These are phyloP conservation scores for Regulus satrapa DNA, from an alignment of 2,113 vertebrate species.

Conservation along the genomic window DNA sequence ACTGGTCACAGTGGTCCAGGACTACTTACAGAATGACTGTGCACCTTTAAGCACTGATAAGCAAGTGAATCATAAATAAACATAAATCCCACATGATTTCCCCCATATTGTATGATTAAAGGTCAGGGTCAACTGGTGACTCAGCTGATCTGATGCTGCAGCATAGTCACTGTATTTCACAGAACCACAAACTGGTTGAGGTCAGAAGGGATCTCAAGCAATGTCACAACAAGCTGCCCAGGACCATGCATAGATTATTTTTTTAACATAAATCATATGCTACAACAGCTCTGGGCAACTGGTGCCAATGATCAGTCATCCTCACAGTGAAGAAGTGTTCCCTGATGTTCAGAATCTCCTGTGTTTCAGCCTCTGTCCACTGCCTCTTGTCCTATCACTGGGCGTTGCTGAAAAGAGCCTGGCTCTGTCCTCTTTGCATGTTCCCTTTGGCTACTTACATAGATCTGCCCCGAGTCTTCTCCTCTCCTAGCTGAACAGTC, in stretches of 20 bases:
- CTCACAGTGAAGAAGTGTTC: background rate
- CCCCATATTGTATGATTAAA: background rate
- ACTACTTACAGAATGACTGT: background rate
- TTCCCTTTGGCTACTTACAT: background rate
- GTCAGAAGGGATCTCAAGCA: background rate
- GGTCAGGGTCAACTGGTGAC: background rate
- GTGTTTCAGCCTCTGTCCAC: background rate
- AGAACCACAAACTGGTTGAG: background rate
- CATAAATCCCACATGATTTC: background rate
- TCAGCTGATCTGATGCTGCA: background rate
- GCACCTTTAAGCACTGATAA: background rate
- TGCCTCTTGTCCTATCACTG: background rate
- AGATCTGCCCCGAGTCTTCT: background rate
- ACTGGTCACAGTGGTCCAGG: fast-evolving
- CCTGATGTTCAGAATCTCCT: background rate
- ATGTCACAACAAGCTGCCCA: background rate
- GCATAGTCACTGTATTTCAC: background rate
- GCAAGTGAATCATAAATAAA: background rate
- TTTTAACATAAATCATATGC: fast-evolving
- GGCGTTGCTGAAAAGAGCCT: background rate
- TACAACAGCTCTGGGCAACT: background rate
- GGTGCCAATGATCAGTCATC: background rate
- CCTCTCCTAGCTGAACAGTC: background rate
- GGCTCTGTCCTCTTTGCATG: background rate
- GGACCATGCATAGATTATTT: fast-evolving